These are phyloP conservation scores for Lucinisca nassula DNA, from an alignment of 2,888 invertebrate genomes.

Conservation along the genomic window DNA sequence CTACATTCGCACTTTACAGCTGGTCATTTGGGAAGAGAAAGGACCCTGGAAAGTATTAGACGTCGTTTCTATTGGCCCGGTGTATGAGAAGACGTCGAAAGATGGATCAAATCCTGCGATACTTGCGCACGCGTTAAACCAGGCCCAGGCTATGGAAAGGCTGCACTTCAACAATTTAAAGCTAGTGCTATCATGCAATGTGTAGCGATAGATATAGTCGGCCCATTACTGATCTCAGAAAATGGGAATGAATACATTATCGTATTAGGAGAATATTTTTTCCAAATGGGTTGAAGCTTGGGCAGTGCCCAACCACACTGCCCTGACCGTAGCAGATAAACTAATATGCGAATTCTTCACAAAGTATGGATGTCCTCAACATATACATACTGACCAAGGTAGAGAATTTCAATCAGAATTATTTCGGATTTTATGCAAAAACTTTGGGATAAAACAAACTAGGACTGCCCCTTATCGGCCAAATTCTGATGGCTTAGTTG, in stretches of 20 bases:
- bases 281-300: constrained; percentile 6
- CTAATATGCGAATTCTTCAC: not conserved
- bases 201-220: not conserved
- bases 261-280: not conserved
- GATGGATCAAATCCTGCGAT: not conserved
- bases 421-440: not conserved
- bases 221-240: not conserved
- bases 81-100: not conserved
- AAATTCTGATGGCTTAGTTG: not conserved
- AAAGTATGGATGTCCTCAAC: not conserved
- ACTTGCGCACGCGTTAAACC: not conserved
- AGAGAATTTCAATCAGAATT: not conserved
- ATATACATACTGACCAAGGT: constrained; percentile 10
- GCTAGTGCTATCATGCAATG: not conserved
- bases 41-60: not conserved
- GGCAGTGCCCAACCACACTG: not conserved
- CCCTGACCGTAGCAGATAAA: not conserved
- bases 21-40: not conserved
- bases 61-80: constrained; percentile 1
- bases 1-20: not conserved
- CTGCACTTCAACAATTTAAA: not conserved
- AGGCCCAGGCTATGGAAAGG: not conserved
- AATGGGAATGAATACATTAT: not conserved
- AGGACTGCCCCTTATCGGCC: not conserved
- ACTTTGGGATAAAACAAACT: not conserved